A percentile compares a stretch with the other conserved stretches of the same genome.
These are phyloP conservation scores for Dyspetes luteomarginatus DNA, from an alignment of 2,888 invertebrate species.

Conservation along the genomic window DNA sequence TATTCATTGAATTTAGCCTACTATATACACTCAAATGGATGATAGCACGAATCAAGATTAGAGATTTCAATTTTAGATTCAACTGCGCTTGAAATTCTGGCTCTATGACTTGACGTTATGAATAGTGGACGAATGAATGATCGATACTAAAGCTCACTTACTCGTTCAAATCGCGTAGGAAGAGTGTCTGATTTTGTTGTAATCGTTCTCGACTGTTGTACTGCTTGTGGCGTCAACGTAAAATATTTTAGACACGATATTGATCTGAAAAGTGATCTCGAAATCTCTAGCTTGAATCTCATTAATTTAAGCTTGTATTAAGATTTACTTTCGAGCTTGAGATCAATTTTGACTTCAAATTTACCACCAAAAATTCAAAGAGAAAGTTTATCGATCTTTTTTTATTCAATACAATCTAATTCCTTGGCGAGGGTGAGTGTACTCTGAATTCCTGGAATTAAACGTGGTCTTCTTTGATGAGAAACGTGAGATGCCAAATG, in stretches of 20 bases:
- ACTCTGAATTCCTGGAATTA: background rate
- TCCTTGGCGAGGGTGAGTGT: no score
- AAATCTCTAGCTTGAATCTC: no score
- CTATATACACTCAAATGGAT: background rate
- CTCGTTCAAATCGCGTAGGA: background rate
- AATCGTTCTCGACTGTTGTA: background rate
- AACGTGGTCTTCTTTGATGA: no score
- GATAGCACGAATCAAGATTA: constrained; percentile 2
- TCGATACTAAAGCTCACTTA: background rate
- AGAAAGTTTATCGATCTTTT: no score
- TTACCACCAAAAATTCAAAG: no score
- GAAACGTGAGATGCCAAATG: constrained; percentile 12
- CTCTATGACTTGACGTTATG: background rate
- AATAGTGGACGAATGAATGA: background rate
- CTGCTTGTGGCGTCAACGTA: background rate
- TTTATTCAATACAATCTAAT: no score
- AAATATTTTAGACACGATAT: no score
- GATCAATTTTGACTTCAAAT: no score
- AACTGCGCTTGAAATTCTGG: background rate
- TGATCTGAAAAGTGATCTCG: no score
- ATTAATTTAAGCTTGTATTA: no score
- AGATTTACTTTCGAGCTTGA: no score
- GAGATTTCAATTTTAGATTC: constrained; percentile 41
- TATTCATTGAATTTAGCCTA: background rate
- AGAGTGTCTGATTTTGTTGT: background rate